Percentiles rank a stretch among this genome's conserved stretches.
Conservation (phyloP, 2,888 invertebrate genomes). For the Ischnus inquisitorius region DNA sequence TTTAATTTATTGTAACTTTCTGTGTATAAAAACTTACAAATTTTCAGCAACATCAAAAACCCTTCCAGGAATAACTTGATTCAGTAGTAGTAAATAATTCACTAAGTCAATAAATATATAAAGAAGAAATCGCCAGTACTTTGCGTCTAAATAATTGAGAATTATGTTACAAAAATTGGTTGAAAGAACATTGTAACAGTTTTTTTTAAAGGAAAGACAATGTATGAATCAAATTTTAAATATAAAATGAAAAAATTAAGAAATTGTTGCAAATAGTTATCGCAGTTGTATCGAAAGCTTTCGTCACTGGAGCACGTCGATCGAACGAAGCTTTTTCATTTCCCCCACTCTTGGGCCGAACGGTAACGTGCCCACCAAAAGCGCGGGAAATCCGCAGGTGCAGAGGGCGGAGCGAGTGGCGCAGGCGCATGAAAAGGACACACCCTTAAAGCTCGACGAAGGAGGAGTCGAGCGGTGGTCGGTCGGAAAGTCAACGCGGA, state of each 20-base stretch:
- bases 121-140: no score
- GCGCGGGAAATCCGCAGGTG: slow-evolving; percentile 79
- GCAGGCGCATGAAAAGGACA: slow-evolving; percentile 82
- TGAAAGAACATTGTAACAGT: not conserved
- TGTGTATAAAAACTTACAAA: no score
- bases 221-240: not conserved
- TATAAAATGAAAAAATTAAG: not conserved
- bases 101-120: not conserved
- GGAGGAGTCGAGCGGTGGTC: slow-evolving; percentile 81
- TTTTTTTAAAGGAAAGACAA: not conserved
- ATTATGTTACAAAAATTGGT: not conserved
- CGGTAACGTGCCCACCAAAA: slow-evolving; percentile 51
- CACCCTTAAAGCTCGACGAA: slow-evolving; percentile 81
- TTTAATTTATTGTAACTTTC: no score
- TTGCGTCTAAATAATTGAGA: not conserved
- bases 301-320: no score
- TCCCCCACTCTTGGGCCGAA: not conserved
- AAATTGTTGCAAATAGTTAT: not conserved
- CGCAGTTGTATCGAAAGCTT: not conserved
- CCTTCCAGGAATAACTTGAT: not conserved
- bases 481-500: slow-evolving; percentile 78
- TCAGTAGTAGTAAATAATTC: not conserved
- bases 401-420: slow-evolving; percentile 76
- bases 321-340: not conserved
- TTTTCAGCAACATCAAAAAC: no score